A percentile compares a stretch with the other conserved stretches of the same genome.
Conservation (phyloP, 2,888 invertebrate species). For the Magallana nippona region DNA sequence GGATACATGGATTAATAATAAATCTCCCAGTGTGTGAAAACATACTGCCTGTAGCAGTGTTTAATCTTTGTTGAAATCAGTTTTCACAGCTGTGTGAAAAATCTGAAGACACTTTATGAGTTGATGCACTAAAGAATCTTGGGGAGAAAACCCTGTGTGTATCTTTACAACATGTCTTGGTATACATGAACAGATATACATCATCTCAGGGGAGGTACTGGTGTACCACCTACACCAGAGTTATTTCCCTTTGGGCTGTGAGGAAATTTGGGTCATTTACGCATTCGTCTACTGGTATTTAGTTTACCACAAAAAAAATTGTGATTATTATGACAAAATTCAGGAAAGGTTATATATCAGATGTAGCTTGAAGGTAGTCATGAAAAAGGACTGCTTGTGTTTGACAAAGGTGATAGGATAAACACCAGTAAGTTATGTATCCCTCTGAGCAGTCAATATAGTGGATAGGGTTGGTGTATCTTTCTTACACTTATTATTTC, state of each 20-base stretch:
- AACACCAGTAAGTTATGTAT: not conserved
- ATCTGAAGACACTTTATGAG: not conserved
- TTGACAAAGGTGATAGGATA: slow-evolving; percentile 21
- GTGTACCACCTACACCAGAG: slow-evolving; percentile 19
- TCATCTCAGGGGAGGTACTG: not conserved
- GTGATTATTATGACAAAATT: slow-evolving; percentile 21
- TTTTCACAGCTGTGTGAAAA: not conserved
- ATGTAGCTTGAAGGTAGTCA: slow-evolving; percentile 12
- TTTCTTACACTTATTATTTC: too few species aligned
- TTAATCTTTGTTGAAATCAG: slow-evolving; percentile 12
- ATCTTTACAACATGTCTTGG: not conserved
- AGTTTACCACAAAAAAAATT: not conserved
- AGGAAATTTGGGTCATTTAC: slow-evolving; percentile 10
- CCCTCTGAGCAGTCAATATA: not conserved
- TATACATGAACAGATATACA: not conserved
- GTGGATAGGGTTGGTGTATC: not conserved
- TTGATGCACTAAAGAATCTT: not conserved
- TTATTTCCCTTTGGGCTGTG: not conserved
- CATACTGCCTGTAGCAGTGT: not conserved
- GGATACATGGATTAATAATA: too few species aligned
- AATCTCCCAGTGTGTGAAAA: not conserved
- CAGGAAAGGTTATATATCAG: not conserved
- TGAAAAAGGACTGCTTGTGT: not conserved
- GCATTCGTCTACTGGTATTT: not conserved
- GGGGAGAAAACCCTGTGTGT: too few species aligned